Evolutionary conservation across 2,888 invertebrate genomes (phyloP), one percentile per base, ranked within the genome.

Genomic region (Blera fallax): DNA sequence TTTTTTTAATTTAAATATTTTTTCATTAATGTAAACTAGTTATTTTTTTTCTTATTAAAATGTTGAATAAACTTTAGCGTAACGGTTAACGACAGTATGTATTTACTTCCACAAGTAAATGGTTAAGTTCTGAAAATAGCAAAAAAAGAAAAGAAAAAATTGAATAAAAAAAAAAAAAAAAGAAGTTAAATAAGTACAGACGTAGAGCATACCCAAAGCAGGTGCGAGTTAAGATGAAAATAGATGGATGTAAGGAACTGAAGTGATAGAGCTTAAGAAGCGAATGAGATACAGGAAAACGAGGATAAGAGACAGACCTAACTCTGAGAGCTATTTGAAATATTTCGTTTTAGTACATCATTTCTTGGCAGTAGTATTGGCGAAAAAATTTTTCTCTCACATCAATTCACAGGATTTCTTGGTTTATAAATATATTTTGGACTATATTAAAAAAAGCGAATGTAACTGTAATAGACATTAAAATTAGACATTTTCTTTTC

Each of bases 61-160:
- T 79, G 83, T 85, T 85, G 69, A 85, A 76, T 85, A 76, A 85
- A 80, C 6, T 64, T 72, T 67, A 80, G 73, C 32, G 16, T 62
- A 60, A 48, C 48, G 40, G 56, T 62, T 67, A 21, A 29, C 16
- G 24, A n/a, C n/a, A n/a, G n/a, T n/a, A n/a, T n/a, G n/a, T n/a
- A 29, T 37, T 3, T 3, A 37, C 3, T 37, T 37, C 11, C 11
- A 1, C 8, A 8, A 32, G 7, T 29, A 3, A 2, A 0, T 43
- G 11, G 29, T 32, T 48, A 32, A 16, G 6, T 29, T 29, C 2
- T 5, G 7, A 29, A 7, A 29, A n/a, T n/a, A 29, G 10, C 1
- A 2, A 1, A 10, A 34, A 10, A 34, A 5, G 5, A 29, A 29
- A 29, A 29, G 6, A 4, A 4, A 6, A 7, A 10, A 37, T 37